These are phyloP conservation scores for Xiphophorus maculatus DNA, from an alignment of 2,113 vertebrate species.

Conservation along the genomic window DNA sequence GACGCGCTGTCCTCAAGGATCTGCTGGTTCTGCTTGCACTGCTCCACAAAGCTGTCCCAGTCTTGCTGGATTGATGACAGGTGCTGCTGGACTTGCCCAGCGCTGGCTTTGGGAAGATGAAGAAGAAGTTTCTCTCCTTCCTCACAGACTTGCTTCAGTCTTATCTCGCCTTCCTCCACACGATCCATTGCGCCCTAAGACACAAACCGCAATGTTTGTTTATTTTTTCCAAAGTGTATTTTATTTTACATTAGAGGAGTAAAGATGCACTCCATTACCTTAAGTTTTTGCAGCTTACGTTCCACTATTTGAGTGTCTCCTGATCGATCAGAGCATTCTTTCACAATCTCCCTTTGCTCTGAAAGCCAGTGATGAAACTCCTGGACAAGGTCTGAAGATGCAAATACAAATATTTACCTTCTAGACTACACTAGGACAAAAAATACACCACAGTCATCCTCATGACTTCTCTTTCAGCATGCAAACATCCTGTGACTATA, in stretches of 20 bases:
- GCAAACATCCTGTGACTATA: too few relatives aligned
- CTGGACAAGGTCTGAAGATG: conserved; percentile 84
- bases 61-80: conserved; percentile 88
- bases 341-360: conserved; percentile 84
- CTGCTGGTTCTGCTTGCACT: conserved; percentile 88
- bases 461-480: too few relatives aligned
- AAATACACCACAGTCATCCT: neutral
- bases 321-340: conserved; percentile 87
- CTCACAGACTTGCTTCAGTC: conserved; percentile 86
- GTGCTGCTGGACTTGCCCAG: conserved; percentile 88
- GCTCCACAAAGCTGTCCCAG: conserved; percentile 90
- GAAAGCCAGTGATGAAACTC: conserved; percentile 94
- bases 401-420: neutral
- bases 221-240: neutral
- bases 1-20: conserved; percentile 87
- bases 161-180: conserved; percentile 85
- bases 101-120: conserved; percentile 86
- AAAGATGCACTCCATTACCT: conserved; percentile 77
- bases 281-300: conserved; percentile 88
- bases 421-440: neutral
- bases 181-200: conserved; percentile 86
- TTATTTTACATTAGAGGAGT: neutral
- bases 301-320: conserved; percentile 90
- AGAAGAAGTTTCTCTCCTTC: conserved; percentile 89
- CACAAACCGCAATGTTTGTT: conserved; percentile 8